Percentiles rank a stretch among this genome's conserved stretches.
Evolutionary conservation across 2,797 vertebrate genomes (phyloP).

Genomic region (Alectoris magna): DNA sequence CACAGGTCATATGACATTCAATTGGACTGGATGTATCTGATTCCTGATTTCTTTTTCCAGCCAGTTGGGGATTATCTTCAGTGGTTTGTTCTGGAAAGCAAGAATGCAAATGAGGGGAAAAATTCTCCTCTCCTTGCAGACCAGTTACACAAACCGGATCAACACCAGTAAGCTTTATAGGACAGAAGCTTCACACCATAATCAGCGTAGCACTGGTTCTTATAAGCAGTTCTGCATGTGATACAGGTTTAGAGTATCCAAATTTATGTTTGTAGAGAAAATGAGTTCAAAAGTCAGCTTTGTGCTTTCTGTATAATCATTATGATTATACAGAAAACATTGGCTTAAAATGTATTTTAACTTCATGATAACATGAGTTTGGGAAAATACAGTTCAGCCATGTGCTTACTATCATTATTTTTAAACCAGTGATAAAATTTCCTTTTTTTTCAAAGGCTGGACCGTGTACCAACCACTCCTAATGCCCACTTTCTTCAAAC

Average conservation of each 20-base stretch:
- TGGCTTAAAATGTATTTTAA: not conserved
- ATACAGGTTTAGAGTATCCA: not conserved
- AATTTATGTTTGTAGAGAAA: not conserved
- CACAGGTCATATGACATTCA: not conserved
- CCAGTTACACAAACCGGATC: not conserved
- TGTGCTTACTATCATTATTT: not conserved
- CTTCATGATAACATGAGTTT: not conserved
- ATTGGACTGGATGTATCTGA: not conserved
- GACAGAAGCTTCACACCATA: not conserved
- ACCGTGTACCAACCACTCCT: not conserved
- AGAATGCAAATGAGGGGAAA: not conserved
- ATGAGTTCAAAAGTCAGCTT: not conserved
- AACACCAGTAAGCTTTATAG: fast-evolving
- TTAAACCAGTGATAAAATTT: not conserved
- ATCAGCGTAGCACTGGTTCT: not conserved
- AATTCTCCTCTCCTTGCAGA: not conserved
- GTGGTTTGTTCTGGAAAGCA: not conserved
- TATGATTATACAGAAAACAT: not conserved
- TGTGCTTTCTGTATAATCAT: not conserved
- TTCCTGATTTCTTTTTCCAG: not conserved
- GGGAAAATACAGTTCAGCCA: not conserved
- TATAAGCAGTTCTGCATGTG: not conserved
- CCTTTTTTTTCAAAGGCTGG: not conserved
- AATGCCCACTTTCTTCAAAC: not conserved
- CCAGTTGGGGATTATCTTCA: not conserved